phyloP scores from a whole-genome alignment of 2,888 invertebrate genomes.

The Eumacrocentrus americanus region DNA sequence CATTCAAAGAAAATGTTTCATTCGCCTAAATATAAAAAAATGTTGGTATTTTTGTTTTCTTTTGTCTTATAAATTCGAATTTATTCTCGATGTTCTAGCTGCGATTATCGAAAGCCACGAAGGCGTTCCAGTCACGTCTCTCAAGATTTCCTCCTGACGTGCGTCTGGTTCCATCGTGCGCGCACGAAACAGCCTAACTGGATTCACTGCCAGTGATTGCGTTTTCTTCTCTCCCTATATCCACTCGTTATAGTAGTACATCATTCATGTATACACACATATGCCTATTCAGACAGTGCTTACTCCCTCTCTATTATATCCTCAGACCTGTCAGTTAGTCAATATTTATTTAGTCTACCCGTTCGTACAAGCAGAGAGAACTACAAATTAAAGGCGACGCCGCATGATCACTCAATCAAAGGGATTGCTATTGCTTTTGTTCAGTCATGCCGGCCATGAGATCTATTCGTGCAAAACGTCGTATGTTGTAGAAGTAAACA shows the following conservation, averaged over 20 bases:
- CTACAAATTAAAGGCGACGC: constrained; percentile 44
- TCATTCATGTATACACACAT: not conserved
- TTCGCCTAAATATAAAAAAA: not conserved
- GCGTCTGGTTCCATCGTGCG: not conserved
- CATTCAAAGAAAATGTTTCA: not conserved
- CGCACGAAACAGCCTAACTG: constrained; percentile 21
- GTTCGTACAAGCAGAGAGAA: constrained; percentile 36
- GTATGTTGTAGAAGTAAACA: too few species aligned
- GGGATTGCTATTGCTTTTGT: not conserved
- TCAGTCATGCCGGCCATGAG: too few species aligned
- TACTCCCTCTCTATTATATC: not conserved
- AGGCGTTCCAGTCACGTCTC: not conserved
- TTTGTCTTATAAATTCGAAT: not conserved
- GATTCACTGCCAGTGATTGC: constrained; percentile 42
- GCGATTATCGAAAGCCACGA: not conserved
- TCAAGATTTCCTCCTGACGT: not conserved
- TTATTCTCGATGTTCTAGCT: not conserved
- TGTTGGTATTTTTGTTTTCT: not conserved
- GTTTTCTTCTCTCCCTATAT: constrained; percentile 31
- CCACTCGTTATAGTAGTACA: not conserved
- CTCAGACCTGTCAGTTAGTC: constrained; percentile 41
- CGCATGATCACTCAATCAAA: constrained; percentile 4
- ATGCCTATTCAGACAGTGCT: not conserved
- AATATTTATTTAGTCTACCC: constrained; percentile 45
- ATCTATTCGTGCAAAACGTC: too few species aligned